Evolutionary conservation across 2,113 vertebrate species (phyloP).

Genomic region (Nyctibius bracteatus): DNA sequence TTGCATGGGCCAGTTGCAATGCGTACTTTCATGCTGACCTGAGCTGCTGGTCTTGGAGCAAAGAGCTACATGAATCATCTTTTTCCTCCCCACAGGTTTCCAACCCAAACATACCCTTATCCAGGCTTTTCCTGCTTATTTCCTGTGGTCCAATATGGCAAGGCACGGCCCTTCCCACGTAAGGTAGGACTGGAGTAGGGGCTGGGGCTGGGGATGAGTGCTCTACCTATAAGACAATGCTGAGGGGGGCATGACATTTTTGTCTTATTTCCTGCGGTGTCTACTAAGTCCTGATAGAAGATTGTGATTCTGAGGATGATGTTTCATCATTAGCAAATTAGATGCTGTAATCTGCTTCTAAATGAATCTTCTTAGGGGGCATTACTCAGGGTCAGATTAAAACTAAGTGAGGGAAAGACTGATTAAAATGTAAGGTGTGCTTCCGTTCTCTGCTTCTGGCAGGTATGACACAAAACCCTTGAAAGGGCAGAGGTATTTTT

Average conservation of each 20-base stretch:
- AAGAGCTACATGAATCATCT: neutral
- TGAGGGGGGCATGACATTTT: neutral
- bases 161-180: neutral
- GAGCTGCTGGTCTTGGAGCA: neutral
- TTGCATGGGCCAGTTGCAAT: neutral
- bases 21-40: neutral
- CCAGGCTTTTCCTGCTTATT: neutral
- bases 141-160: fast-evolving
- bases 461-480: neutral
- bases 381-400: slow-evolving; percentile 65
- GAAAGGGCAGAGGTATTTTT: slow-evolving; percentile 30
- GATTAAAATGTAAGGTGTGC: slow-evolving; percentile 52
- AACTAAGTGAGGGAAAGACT: slow-evolving; percentile 43
- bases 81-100: neutral
- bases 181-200: neutral
- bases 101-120: neutral
- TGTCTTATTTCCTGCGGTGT: neutral
- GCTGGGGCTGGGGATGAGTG: neutral
- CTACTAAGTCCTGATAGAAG: neutral
- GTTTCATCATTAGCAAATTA: slow-evolving; percentile 64
- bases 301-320: slow-evolving; percentile 56
- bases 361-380: slow-evolving; percentile 64
- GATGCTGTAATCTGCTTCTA: slow-evolving; percentile 60
- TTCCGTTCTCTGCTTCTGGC: slow-evolving; percentile 7
- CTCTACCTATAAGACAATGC: neutral